These are phyloP conservation scores for Notamacropus eugenii DNA, from an alignment of 2,797 vertebrate species.

Conservation along the genomic window DNA sequence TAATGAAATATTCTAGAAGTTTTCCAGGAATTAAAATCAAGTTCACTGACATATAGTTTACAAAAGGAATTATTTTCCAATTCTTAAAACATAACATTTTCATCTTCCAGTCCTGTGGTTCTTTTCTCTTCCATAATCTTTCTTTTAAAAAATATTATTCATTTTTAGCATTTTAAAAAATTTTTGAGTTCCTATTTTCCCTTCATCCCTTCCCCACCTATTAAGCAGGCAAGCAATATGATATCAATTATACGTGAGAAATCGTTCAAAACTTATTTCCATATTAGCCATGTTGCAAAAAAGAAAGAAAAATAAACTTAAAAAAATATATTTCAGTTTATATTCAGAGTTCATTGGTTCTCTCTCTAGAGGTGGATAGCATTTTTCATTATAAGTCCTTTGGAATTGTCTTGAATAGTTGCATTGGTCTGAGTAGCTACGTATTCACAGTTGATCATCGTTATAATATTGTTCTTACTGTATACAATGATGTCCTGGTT, in stretches of 20 bases:
- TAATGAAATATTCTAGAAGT: background rate
- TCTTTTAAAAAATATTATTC: background rate
- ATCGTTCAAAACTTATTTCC: background rate
- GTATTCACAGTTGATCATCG: no score
- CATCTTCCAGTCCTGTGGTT: background rate
- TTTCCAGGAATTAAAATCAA: background rate
- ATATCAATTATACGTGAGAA: background rate
- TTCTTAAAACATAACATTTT: background rate
- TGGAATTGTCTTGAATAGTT: no score
- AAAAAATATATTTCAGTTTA: background rate
- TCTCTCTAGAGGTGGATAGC: no score
- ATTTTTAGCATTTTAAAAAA: background rate
- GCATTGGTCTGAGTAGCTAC: no score
- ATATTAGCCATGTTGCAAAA: background rate
- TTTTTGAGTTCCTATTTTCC: background rate
- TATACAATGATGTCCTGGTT: no score
- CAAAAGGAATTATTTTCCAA: background rate
- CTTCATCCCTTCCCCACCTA: background rate
- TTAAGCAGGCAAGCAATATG: background rate
- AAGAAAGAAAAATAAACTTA: background rate
- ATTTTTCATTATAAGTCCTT: no score
- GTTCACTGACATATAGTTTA: background rate
- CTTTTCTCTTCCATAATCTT: background rate
- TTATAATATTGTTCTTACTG: no score
- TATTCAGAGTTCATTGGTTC: no score